Conservation (phyloP, 2,888 invertebrate species). For the Nomada fabriciana region DNA sequence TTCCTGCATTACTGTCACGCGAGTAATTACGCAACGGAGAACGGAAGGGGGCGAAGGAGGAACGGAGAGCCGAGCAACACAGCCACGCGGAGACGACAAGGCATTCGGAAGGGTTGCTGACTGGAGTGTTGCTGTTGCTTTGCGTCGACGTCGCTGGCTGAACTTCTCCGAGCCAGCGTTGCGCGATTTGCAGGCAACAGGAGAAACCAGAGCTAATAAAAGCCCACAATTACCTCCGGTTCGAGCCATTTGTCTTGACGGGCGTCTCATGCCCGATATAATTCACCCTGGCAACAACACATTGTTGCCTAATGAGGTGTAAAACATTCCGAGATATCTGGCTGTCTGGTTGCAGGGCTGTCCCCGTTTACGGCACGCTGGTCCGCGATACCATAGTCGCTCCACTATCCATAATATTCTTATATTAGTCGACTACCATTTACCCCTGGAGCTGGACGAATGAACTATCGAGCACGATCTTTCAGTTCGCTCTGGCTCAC, state of each 20-base stretch:
- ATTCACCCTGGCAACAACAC: slow-evolving; percentile 84
- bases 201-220: slow-evolving; percentile 84
- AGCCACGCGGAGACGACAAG: slow-evolving; percentile 24
- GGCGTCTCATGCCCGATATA: slow-evolving; percentile 84
- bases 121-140: slow-evolving; percentile 30
- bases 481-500: background rate
- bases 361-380: slow-evolving; percentile 53
- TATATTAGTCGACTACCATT: slow-evolving; percentile 20
- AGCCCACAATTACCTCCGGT: slow-evolving; percentile 85
- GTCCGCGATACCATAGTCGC: slow-evolving; percentile 55
- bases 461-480: background rate
- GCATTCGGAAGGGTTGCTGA: slow-evolving; percentile 51
- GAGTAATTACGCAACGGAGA: slow-evolving; percentile 81
- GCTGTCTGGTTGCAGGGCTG: slow-evolving; percentile 73
- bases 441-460: background rate
- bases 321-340: slow-evolving; percentile 83
- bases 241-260: slow-evolving; percentile 84
- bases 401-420: slow-evolving; percentile 40
- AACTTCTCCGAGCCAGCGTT: slow-evolving; percentile 63
- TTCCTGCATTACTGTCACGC: slow-evolving; percentile 83
- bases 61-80: slow-evolving; percentile 14
- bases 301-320: slow-evolving; percentile 84
- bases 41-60: slow-evolving; percentile 20
- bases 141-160: slow-evolving; percentile 50
- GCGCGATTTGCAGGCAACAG: slow-evolving; percentile 72